Evolutionary conservation across 2,888 invertebrate species (phyloP), one percentile per base, ranked within the genome.

Genomic region (Prenolepis imparis): DNA sequence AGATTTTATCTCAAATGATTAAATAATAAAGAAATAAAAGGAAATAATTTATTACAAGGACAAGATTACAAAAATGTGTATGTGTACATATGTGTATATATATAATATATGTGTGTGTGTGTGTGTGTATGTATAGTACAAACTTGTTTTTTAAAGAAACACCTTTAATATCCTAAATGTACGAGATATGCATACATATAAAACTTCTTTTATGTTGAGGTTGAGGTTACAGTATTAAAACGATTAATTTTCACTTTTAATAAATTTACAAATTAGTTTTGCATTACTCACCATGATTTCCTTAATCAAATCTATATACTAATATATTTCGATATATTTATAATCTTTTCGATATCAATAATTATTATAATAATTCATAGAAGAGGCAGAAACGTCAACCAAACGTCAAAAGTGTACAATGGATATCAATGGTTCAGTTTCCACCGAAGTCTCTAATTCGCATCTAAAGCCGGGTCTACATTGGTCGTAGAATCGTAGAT

Each of bases 241-340:
- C 6, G 12, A 77, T 39, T 36, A 36, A 44, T 55, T 70, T 55
- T n/a, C 11, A 2, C 9, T 66, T 52, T 12, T 24, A 39, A 0
- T 0, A 64, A 15, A 66, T 11, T 59, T 39, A 44, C 11, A 44
- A 3, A n/a, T 57, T 59, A 44, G 24, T 75, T 48, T 32, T 4
- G 57, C 44, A 64, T 64, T n/a, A 52, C 87, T 85, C 32, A 89
- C 89, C 89, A 89, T 89, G 89, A 78, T 89, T 90, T 81, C 74
- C 39, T 77, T 84, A 77, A 70, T 86, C 84, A 72, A 77, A 82
- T 84, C 28, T 83, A 39, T 73, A 66, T 8, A 73, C 24, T 24
- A 67, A 18, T 84, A 73, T 81, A 83, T 73, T 57, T 24, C 15
- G 6, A 81, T 61, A 81, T 61, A 61, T 63, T 28, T 59, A 28